Evolutionary conservation across 2,888 invertebrate species (phyloP), one percentile per base, ranked within the genome.

Genomic region (Spilarctia lutea): DNA sequence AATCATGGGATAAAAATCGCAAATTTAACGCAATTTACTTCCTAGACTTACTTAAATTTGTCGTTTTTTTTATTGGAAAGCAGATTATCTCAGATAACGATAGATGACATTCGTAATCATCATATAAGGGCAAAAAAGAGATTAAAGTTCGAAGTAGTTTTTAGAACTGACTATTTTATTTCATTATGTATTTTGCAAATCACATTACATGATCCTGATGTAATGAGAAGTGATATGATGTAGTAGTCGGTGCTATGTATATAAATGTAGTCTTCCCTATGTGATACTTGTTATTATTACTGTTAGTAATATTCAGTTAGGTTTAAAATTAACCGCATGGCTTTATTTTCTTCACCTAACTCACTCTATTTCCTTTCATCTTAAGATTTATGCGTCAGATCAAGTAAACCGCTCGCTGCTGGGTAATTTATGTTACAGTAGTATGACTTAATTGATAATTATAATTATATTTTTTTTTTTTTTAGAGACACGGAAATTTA

Each of bases 301-400:
- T n/a, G 11, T n/a, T n/a, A 1, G 8, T 27, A 63, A 30, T 63
- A 30, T 30, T 30, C 3, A 68, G 18, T 30, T 10, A 68, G 11
- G 68, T 27, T 68, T 11, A 68, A 68, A 68, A 68, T 68, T 16
- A 48, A 33, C 24, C 42, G 24, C 2, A 24, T 30, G 24, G 24
- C 11, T 18, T 18, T 30, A 30, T 48, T 68, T 48, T 48, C 68
- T 68, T 68, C 13, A 48, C 45, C 20, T 30, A 48, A 68, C 35
- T 73, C 27, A 20, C 39, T 65, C 48, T 24, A 65, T 52, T 56
- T 33, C 65, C n/a, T 73, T 69, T 73, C 73, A 69, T 73, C 65
- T 73, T 68, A 65, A 52, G 65, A 73, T 69, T 69, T 69, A 73
- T 69, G 65, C 20, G 52, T 65, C 63, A 68, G 20, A 60, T 60